phyloP scores from a whole-genome alignment of 2,888 invertebrate genomes.

The Gymnoscelis rufifasciata region DNA sequence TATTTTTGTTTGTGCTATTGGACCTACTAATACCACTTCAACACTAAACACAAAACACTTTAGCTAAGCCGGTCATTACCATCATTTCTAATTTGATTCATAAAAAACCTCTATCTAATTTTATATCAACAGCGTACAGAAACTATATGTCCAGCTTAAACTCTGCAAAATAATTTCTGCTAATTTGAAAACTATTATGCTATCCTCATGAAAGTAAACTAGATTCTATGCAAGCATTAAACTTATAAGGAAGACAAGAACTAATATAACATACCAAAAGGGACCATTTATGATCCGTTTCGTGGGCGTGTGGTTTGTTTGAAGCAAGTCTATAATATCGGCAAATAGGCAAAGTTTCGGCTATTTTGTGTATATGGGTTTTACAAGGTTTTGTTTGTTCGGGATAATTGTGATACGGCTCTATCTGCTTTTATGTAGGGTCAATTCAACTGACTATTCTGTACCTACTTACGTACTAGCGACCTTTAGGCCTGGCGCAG shows the following conservation, averaged over 20 bases:
- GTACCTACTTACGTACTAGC: too few relatives aligned
- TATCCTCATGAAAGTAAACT: background rate
- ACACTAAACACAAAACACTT: too few relatives aligned
- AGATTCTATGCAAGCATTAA: background rate
- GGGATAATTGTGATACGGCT: conserved; percentile 3
- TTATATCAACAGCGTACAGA: too few relatives aligned
- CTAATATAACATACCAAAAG: background rate
- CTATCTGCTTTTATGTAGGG: background rate
- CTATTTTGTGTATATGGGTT: conserved; percentile 3
- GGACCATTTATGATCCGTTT: conserved; percentile 8
- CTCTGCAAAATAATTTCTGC: too few relatives aligned
- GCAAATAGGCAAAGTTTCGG: conserved; percentile 1
- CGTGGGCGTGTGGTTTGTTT: conserved; percentile 15
- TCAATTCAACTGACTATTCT: background rate
- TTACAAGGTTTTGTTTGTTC: conserved; percentile 1
- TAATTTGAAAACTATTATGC: background rate
- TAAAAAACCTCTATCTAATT: too few relatives aligned
- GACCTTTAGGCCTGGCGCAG: too few relatives aligned
- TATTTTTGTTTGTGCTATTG: too few relatives aligned
- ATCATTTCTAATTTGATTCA: too few relatives aligned
- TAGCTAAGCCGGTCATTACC: too few relatives aligned
- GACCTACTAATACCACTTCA: too few relatives aligned
- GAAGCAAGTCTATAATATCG: conserved; percentile 7
- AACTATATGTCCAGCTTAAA: too few relatives aligned
- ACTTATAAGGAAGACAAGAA: conserved; percentile 1